These are phyloP conservation scores for Alviniconcha strummeri DNA, from an alignment of 2,888 invertebrate genomes.

Conservation along the genomic window DNA sequence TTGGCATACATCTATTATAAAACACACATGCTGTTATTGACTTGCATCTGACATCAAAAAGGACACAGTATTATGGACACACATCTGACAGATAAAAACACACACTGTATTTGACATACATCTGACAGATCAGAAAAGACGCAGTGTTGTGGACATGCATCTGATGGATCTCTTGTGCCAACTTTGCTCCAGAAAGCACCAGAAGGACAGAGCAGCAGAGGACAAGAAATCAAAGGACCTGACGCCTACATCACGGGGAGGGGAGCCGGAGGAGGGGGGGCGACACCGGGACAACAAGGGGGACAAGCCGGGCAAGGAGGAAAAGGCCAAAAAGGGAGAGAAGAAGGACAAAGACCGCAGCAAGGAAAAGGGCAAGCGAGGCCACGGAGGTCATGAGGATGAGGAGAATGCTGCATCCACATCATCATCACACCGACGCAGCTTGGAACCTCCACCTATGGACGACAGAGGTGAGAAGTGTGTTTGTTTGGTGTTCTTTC, in stretches of 20 bases:
- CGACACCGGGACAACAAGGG: conserved; percentile 24
- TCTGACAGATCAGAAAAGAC: too few relatives aligned
- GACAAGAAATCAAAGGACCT: conserved; percentile 40
- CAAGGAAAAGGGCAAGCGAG: conserved; percentile 44
- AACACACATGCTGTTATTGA: too few relatives aligned
- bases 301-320: conserved; percentile 40
- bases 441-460: conserved; percentile 59
- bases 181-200: background rate
- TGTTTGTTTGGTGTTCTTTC: background rate
- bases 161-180: too few relatives aligned
- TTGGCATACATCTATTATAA: too few relatives aligned
- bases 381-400: conserved; percentile 42
- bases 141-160: too few relatives aligned
- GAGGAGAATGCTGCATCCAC: conserved; percentile 47
- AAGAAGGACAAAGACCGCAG: conserved; percentile 40
- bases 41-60: too few relatives aligned
- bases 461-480: conserved; percentile 65
- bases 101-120: too few relatives aligned
- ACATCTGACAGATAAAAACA: too few relatives aligned
- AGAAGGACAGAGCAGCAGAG: conserved; percentile 35
- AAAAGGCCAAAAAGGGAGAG: conserved; percentile 41
- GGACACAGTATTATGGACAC: too few relatives aligned
- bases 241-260: conserved; percentile 28
- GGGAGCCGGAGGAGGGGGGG: conserved; percentile 7
- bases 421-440: conserved; percentile 46